Percentiles rank a stretch among this genome's conserved stretches.
Evolutionary conservation across 2,113 vertebrate genomes (phyloP).

Genomic region (Rynchops niger): DNA sequence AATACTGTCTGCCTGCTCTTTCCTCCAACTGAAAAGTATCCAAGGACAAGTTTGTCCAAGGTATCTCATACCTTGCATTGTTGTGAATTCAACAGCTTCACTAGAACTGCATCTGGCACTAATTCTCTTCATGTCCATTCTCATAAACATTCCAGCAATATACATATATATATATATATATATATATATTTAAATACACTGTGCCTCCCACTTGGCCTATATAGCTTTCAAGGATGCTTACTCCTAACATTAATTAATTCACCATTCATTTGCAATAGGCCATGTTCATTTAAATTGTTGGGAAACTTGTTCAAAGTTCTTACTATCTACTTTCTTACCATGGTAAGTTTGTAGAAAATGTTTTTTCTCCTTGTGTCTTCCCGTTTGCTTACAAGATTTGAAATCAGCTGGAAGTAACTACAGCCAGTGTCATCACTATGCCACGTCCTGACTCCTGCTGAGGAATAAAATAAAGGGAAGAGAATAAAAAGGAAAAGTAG

Average conservation of each 20-base stretch:
- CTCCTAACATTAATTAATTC: background rate
- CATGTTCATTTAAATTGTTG: background rate
- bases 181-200: background rate
- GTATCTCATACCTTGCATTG: background rate
- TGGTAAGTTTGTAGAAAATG: background rate
- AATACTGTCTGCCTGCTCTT: background rate
- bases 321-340: background rate
- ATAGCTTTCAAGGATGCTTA: background rate
- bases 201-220: background rate
- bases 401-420: background rate
- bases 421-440: background rate
- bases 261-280: background rate
- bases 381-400: background rate
- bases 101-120: background rate
- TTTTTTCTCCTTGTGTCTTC: background rate
- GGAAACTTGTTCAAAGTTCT: background rate
- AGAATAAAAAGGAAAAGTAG: background rate
- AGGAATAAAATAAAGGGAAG: background rate
- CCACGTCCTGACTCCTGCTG: background rate
- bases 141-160: background rate
- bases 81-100: background rate
- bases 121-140: background rate
- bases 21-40: background rate
- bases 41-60: background rate
- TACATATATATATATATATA: too few relatives aligned